phyloP scores from a whole-genome alignment of 1,140 invertebrate species.

The Andricus grossulariae region DNA sequence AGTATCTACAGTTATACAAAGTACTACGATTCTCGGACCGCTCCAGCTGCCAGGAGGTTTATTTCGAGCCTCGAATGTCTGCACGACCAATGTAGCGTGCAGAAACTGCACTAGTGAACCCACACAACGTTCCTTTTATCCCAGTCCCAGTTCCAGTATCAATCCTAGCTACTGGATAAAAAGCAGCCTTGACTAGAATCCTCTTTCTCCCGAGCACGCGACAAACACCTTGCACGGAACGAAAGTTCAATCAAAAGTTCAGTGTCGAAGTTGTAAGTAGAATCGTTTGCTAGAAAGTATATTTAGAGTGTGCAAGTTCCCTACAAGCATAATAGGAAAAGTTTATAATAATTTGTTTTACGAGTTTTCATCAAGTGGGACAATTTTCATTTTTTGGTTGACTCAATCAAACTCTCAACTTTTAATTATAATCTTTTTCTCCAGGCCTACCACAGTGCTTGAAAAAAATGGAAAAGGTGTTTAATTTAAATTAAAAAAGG shows the following conservation, averaged over 20 bases:
- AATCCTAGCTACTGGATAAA: conserved; percentile 18
- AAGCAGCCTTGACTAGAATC: conserved; percentile 14
- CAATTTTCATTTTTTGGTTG: background rate
- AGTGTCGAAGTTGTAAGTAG: background rate
- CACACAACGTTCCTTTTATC: background rate
- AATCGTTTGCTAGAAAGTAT: conserved; percentile 1
- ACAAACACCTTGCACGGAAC: conserved; percentile 21
- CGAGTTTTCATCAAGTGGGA: background rate
- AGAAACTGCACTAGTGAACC: conserved; percentile 15
- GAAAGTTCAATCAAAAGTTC: conserved; percentile 28
- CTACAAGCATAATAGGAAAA: conserved; percentile 15
- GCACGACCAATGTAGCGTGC: conserved; percentile 19
- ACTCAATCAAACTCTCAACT: background rate
- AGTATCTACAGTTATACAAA: conserved; percentile 5
- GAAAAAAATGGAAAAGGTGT: too few relatives aligned
- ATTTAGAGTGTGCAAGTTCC: background rate
- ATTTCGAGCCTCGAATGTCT: conserved; percentile 39
- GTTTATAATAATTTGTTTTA: background rate
- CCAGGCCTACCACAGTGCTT: too few relatives aligned
- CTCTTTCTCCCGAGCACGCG: background rate
- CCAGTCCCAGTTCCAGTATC: conserved; percentile 8
- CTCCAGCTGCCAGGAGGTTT: conserved; percentile 45
- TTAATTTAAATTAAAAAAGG: too few relatives aligned
- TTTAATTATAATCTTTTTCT: background rate
- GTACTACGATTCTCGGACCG: conserved; percentile 8